These are phyloP conservation scores for Aphelenchoides bicaudatus DNA, from an alignment of 2,888 invertebrate genomes.

Conservation along the genomic window DNA sequence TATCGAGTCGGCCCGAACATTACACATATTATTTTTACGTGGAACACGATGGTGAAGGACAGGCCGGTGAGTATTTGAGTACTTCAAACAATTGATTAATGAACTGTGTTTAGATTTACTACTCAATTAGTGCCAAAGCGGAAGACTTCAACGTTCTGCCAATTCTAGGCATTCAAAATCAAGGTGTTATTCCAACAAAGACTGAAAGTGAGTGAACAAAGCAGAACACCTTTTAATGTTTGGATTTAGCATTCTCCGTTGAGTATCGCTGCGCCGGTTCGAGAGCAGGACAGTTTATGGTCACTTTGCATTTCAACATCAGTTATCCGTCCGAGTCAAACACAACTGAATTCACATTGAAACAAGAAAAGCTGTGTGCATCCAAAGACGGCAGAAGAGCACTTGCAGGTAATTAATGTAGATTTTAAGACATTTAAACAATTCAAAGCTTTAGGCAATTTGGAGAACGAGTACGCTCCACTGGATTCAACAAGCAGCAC, in stretches of 20 bases:
- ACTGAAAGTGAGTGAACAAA: slow-evolving; percentile 40
- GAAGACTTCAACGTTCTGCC: slow-evolving; percentile 58
- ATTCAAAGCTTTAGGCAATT: slow-evolving; percentile 5
- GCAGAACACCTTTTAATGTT: neutral
- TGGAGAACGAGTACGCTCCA: slow-evolving; percentile 16
- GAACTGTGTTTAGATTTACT: slow-evolving; percentile 32
- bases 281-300: slow-evolving; percentile 51
- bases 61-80: slow-evolving; percentile 18
- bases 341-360: slow-evolving; percentile 40
- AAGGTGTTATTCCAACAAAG: slow-evolving; percentile 46
- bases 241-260: slow-evolving; percentile 46
- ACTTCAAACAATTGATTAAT: slow-evolving; percentile 9
- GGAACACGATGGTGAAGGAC: slow-evolving; percentile 39
- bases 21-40: slow-evolving; percentile 50
- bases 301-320: slow-evolving; percentile 39
- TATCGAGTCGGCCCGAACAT: slow-evolving; percentile 50
- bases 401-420: slow-evolving; percentile 25
- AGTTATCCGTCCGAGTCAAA: slow-evolving; percentile 32
- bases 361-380: slow-evolving; percentile 45
- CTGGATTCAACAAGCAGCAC: neutral
- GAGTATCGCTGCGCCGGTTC: slow-evolving; percentile 57
- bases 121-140: slow-evolving; percentile 44
- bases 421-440: neutral
- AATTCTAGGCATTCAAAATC: slow-evolving; percentile 43
- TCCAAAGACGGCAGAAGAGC: slow-evolving; percentile 36